Percentiles rank a stretch among this genome's conserved stretches.
Conservation (phyloP, 1,140 invertebrate species). For the Pissodes strobi region DNA sequence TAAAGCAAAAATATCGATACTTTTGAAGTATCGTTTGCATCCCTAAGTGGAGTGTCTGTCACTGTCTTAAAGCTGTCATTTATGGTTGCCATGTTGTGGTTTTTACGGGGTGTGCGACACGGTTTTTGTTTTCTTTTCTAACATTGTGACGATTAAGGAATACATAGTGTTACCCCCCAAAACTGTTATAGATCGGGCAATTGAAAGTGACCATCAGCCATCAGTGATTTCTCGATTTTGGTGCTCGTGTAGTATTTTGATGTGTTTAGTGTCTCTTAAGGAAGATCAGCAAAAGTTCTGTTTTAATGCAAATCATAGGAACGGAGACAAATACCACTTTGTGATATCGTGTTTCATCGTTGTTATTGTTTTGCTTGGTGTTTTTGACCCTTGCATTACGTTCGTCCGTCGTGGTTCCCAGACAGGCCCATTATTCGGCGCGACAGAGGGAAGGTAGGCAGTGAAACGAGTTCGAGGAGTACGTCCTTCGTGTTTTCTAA, state of each 20-base stretch:
- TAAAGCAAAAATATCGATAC: too few species aligned
- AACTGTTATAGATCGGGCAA: not conserved
- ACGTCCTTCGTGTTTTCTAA: constrained; percentile 15
- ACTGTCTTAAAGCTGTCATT: constrained; percentile 5
- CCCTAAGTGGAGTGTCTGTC: constrained; percentile 13
- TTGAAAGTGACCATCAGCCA: not conserved
- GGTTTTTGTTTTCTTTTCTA: constrained; percentile 11
- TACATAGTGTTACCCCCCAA: not conserved
- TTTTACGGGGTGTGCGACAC: constrained; percentile 20
- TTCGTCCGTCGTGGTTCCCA: constrained; percentile 42
- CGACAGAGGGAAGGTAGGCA: constrained; percentile 33
- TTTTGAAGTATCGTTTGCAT: too few species aligned
- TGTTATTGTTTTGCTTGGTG: constrained; percentile 67
- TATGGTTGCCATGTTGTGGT: constrained; percentile 15
- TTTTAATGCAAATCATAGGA: not conserved
- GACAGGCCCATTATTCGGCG: constrained; percentile 48
- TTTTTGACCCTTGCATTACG: constrained; percentile 56
- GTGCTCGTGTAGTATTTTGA: constrained; percentile 28
- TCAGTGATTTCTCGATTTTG: constrained; percentile 4
- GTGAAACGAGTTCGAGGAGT: constrained; percentile 18
- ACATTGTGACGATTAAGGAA: not conserved
- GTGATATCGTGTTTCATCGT: constrained; percentile 63
- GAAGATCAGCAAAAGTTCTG: not conserved
- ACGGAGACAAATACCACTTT: constrained; percentile 29
- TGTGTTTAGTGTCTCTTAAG: constrained; percentile 10